Conservation (phyloP, 2,888 invertebrate species). For the Acleris cristana region DNA sequence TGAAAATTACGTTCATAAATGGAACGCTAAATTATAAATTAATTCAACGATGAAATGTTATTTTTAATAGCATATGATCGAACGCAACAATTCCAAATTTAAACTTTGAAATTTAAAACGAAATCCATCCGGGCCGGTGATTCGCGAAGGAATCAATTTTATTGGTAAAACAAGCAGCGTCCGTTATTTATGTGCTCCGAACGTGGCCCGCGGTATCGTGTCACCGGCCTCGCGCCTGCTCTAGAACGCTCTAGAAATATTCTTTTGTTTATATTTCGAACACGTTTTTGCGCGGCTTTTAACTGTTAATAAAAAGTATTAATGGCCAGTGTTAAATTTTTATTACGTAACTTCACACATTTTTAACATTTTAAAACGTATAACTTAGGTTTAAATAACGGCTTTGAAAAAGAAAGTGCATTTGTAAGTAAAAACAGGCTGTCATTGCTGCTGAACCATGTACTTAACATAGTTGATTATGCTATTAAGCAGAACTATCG, state of each 20-base stretch:
- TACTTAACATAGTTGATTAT: conserved; percentile 26
- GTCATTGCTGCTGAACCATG: conserved; percentile 27
- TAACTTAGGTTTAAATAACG: conserved; percentile 1
- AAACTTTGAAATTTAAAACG: conserved; percentile 26
- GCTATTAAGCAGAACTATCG: conserved; percentile 21
- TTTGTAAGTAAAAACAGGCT: conserved; percentile 6
- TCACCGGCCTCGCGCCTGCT: conserved; percentile 75
- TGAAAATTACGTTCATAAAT: too few relatives aligned
- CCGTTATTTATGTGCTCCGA: conserved; percentile 76
- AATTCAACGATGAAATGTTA: too few relatives aligned
- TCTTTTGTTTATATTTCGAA: conserved; percentile 64
- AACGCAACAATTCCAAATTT: conserved; percentile 9
- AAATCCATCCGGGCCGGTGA: conserved; percentile 47
- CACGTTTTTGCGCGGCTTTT: conserved; percentile 25
- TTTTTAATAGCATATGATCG: not conserved
- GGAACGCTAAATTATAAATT: too few relatives aligned
- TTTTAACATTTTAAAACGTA: not conserved
- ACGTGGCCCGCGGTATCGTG: conserved; percentile 75
- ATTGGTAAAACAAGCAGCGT: conserved; percentile 78
- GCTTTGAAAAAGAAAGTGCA: not conserved
- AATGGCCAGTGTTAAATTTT: conserved; percentile 7
- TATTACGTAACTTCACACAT: not conserved
- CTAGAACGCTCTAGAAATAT: conserved; percentile 75
- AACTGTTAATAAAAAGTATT: conserved; percentile 2
- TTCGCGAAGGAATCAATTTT: conserved; percentile 78